Evolutionary conservation across 2,888 invertebrate genomes (phyloP), one percentile per base, ranked within the genome.

Genomic region (Aspidiotus destructor): DNA sequence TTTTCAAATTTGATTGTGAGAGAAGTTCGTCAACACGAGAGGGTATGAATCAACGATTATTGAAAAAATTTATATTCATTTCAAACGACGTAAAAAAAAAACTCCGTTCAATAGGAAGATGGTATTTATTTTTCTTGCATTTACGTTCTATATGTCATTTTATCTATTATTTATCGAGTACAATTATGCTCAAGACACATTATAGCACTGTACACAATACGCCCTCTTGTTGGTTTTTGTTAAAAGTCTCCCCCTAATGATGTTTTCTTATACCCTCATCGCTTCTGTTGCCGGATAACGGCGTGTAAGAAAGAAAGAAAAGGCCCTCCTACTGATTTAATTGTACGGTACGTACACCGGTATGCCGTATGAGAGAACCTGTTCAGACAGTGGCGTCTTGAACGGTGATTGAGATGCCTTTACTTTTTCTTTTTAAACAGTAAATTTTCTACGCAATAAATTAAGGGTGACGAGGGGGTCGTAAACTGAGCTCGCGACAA

Each of bases 191-290:
- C 65, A 65, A 42, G 65, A 65, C 65, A 65, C 65, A 65, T 65
- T 65, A 65, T 65, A 65, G 65, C 65, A 65, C 65, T 65, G 65
- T 65, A 65, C 58, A 65, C 65, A 65, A 65, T 65, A 65, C 65
- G 57, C 65, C 65, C 65, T 65, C 65, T 65, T 65, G 42, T 57
- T 57, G 48, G 58, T 58, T 44, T 63, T 54, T 15, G 55, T 16
- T 16, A 16, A 57, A 58, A 65, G 58, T 58, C 44, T 42, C 28
- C 57, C 65, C 65, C 57, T 58, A 58, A 57, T 28, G 16, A 58
- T 65, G 28, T 28, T 28, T 28, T 28, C 28, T 57, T 58, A 28
- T 64, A 65, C 65, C 65, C 65, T 65, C 58, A 65, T 65, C 16
- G 58, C 28, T 58, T 28, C 58, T 8, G 58, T 28, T 28, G 28